A percentile compares a stretch with the other conserved stretches of the same genome.
Evolutionary conservation across 2,888 invertebrate genomes (phyloP).

Genomic region (Erpobdella octoculata): DNA sequence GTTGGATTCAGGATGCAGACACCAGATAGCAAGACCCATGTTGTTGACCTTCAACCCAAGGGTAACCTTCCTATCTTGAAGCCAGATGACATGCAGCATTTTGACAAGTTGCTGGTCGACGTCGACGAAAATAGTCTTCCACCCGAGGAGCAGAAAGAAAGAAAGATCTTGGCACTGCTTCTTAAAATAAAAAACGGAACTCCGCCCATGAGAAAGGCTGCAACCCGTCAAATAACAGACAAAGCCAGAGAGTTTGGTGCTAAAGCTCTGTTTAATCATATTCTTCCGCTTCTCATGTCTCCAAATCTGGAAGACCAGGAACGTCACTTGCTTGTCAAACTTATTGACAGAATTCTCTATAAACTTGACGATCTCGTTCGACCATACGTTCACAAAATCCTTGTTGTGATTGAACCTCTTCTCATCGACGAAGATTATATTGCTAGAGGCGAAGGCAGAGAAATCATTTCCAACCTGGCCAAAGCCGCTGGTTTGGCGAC

Average conservation of each 20-base stretch:
- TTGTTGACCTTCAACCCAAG: slow-evolving; percentile 81
- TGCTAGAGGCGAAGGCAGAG: slow-evolving; percentile 95
- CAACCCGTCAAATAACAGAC: slow-evolving; percentile 91
- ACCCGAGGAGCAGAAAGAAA: slow-evolving; percentile 92
- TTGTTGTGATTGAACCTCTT: slow-evolving; percentile 98
- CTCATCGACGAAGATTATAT: slow-evolving; percentile 99
- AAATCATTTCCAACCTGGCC: slow-evolving; percentile 96
- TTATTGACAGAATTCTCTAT: slow-evolving; percentile 90
- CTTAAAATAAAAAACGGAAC: slow-evolving; percentile 98
- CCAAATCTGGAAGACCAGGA: slow-evolving; percentile 98
- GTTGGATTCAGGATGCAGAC: slow-evolving; percentile 53
- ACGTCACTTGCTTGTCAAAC: slow-evolving; percentile 88
- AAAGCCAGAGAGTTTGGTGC: slow-evolving; percentile 97
- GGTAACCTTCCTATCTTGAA: slow-evolving; percentile 94
- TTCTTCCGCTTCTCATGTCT: slow-evolving; percentile 95
- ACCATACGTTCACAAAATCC: slow-evolving; percentile 97
- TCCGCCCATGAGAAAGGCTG: slow-evolving; percentile 95
- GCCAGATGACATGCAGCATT: slow-evolving; percentile 98
- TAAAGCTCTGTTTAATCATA: slow-evolving; percentile 96
- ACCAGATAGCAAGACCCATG: slow-evolving; percentile 52
- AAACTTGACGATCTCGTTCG: slow-evolving; percentile 95
- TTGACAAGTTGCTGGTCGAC: slow-evolving; percentile 89
- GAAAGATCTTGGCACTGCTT: slow-evolving; percentile 96
- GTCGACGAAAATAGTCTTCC: slow-evolving; percentile 91
- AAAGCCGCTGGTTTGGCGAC: slow-evolving; percentile 98